phyloP scores from a whole-genome alignment of 2,888 invertebrate species.

The Brachylomia viminalis region DNA sequence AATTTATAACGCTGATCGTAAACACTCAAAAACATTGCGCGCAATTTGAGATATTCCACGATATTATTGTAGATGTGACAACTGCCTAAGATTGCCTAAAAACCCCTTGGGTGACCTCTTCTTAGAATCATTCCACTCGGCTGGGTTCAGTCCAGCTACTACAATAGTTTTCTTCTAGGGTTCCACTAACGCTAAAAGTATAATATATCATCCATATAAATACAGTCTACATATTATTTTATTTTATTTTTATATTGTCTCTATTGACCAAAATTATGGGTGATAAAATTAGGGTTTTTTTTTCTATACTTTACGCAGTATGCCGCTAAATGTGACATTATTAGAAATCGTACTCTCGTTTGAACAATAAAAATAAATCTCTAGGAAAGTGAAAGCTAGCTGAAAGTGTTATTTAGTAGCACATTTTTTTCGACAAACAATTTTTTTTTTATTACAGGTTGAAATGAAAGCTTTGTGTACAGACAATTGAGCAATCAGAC shows the following conservation, averaged over 20 bases:
- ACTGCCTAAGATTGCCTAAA: slow-evolving; percentile 12
- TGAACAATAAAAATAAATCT: slow-evolving; percentile 41
- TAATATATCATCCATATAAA: slow-evolving; percentile 49
- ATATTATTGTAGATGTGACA: background rate
- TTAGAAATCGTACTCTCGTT: slow-evolving; percentile 15
- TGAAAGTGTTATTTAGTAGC: slow-evolving; percentile 1
- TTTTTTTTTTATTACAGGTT: too few species aligned
- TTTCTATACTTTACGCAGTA: slow-evolving; percentile 14
- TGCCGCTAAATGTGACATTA: slow-evolving; percentile 25
- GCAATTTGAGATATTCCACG: background rate
- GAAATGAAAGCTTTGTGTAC: too few species aligned
- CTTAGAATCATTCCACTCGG: slow-evolving; percentile 30
- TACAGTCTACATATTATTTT: too few species aligned
- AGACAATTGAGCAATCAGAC: too few species aligned
- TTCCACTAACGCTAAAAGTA: slow-evolving; percentile 64
- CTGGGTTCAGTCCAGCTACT: slow-evolving; percentile 27
- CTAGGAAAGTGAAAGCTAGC: slow-evolving; percentile 30
- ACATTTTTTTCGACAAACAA: background rate
- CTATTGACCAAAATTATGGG: slow-evolving; percentile 8
- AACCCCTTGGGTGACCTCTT: slow-evolving; percentile 16
- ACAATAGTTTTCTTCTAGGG: slow-evolving; percentile 44
- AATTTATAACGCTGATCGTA: too few species aligned
- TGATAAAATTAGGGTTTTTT: slow-evolving; percentile 20
- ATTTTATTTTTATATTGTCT: too few species aligned
- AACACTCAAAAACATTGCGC: background rate